Evolutionary conservation across 2,113 vertebrate species (phyloP).

Genomic region (Baryphthengus martii): DNA sequence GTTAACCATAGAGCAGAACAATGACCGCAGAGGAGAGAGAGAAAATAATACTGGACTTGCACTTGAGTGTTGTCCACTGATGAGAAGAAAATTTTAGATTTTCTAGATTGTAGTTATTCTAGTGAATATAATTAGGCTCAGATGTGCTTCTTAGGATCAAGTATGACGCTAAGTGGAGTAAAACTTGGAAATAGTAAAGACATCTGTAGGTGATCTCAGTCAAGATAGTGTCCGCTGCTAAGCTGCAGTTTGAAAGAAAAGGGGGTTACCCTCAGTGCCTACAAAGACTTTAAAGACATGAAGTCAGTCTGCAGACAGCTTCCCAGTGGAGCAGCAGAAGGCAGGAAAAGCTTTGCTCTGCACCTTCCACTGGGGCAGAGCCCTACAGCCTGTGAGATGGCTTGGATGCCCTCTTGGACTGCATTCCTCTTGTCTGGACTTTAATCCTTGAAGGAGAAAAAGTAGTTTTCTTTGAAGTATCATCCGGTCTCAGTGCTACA

Average conservation of each 20-base stretch:
- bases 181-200: not conserved
- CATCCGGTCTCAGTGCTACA: not conserved
- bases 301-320: not conserved
- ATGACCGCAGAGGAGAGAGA: not conserved
- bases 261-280: not conserved
- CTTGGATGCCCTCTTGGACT: constrained; percentile 1
- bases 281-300: not conserved
- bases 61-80: not conserved
- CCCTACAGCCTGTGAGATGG: not conserved
- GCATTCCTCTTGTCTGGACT: constrained; percentile 35
- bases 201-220: not conserved
- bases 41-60: not conserved
- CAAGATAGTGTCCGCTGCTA: not conserved
- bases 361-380: not conserved
- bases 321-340: not conserved
- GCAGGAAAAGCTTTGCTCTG: not conserved
- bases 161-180: not conserved
- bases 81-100: not conserved
- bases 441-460: not conserved
- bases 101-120: not conserved
- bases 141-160: not conserved
- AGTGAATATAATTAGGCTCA: not conserved
- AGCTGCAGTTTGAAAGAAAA: not conserved
- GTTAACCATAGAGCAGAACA: not conserved
- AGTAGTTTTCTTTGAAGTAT: not conserved